Evolutionary conservation across 2,797 vertebrate genomes (phyloP), one percentile per base, ranked within the genome.

Genomic region (Arctocebus calabarensis): DNA sequence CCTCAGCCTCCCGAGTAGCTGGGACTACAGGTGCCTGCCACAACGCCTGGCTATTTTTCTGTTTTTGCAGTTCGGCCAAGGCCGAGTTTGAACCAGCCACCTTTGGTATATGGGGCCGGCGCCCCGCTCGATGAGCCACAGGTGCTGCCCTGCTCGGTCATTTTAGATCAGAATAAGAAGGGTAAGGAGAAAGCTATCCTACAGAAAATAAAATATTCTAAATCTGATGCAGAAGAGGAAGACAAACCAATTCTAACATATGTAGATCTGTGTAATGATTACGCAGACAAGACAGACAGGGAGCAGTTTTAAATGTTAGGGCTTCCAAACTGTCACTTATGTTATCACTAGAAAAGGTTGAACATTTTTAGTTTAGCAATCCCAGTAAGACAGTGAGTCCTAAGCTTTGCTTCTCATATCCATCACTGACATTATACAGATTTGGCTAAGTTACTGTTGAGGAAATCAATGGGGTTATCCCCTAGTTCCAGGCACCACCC

Each of bases 211-310:
- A 94, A 91, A 57, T 23, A 77, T 57, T 14, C 0, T 91, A 84
- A 87, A 17, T 87, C 57, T 92, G 91, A 93, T 40, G 14, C 64
- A 92, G 77, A 90, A 89, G 61, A 43, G 61, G 9, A 95, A 79
- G 52, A 78, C 13, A 88, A 88, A 85, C 66, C 59, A 86, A 94
- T 66, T 87, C 37, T 97, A 88, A 87, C 29, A 74, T 23, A 90
- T 93, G 93, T 19, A 95, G 93, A 96, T 84, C 74, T 92, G 96
- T 90, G 87, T 83, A 95, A 96, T 77, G 40, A 77, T 45, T 81
- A 88, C 64, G 61, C 84, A 37, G 34, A 82, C 82, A 27, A 77
- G 52, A 73, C 45, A 79, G 71, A 91, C 94, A 94, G 37, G 52
- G 77, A 94, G 64, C 78, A 74, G 84, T 85, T 94, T 92, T 87